phyloP scores from a whole-genome alignment of 2,113 vertebrate species.

The Bos taurus region DNA sequence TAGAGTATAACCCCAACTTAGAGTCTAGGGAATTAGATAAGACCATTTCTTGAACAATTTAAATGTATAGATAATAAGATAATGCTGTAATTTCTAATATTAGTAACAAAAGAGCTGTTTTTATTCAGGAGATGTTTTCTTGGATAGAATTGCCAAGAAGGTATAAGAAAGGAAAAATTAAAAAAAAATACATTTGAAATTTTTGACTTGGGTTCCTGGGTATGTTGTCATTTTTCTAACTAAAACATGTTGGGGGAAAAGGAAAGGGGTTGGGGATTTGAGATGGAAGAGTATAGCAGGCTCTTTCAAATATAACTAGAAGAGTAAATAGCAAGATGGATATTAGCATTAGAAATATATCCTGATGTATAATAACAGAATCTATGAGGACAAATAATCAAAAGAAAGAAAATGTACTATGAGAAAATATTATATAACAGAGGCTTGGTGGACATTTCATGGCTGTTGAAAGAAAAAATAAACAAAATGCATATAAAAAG shows the following conservation, averaged over 20 bases:
- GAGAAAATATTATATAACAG: background rate
- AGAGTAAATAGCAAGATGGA: background rate
- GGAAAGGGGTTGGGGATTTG: background rate
- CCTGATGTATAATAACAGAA: background rate
- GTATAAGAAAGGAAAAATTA: background rate
- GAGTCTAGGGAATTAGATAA: background rate
- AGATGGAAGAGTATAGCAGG: rapidly evolving
- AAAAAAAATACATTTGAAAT: background rate
- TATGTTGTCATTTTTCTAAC: background rate
- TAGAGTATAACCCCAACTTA: background rate
- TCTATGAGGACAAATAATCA: background rate
- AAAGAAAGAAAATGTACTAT: background rate
- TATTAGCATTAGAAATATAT: background rate
- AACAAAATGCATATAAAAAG: background rate
- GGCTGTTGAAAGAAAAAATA: background rate
- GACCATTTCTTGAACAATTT: background rate
- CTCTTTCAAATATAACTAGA: background rate
- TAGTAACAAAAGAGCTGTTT: background rate
- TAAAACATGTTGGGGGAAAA: background rate
- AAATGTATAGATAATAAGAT: background rate
- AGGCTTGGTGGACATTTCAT: background rate
- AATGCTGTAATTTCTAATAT: background rate
- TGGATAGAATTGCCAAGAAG: background rate
- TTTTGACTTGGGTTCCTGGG: background rate
- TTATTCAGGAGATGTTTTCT: background rate